Evolutionary conservation across 2,113 vertebrate species (phyloP).

Genomic region (Furnarius figulus): DNA sequence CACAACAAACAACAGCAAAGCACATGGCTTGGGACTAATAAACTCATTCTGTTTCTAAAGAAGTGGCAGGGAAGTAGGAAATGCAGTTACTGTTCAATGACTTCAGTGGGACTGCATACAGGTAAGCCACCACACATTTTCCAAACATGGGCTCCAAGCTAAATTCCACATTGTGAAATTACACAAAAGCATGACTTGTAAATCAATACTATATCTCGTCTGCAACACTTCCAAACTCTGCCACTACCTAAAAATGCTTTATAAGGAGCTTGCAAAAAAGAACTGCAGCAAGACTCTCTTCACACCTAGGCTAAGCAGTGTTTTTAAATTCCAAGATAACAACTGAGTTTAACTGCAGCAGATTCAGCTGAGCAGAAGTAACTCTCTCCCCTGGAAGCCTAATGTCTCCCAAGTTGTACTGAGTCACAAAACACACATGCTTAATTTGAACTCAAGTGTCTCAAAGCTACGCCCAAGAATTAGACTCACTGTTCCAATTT

Average conservation of each 20-base stretch:
- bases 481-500: not conserved
- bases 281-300: not conserved
- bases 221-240: not conserved
- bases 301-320: not conserved
- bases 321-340: not conserved
- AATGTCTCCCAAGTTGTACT: not conserved
- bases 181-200: not conserved
- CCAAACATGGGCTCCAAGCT: not conserved
- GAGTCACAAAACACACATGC: not conserved
- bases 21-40: not conserved
- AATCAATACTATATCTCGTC: not conserved
- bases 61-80: not conserved
- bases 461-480: not conserved
- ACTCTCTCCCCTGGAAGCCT: not conserved
- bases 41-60: not conserved
- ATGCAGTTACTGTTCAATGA: not conserved
- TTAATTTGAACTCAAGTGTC: not conserved
- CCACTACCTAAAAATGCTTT: not conserved
- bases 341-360: not conserved
- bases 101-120: not conserved
- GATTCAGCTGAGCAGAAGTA: not conserved
- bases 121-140: not conserved
- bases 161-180: not conserved
- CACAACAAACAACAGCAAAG: not conserved
- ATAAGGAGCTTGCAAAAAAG: not conserved